Percentiles rank a stretch among this genome's conserved stretches.
These are phyloP conservation scores for Diarsia mendica DNA, from an alignment of 2,888 invertebrate species.

Conservation along the genomic window DNA sequence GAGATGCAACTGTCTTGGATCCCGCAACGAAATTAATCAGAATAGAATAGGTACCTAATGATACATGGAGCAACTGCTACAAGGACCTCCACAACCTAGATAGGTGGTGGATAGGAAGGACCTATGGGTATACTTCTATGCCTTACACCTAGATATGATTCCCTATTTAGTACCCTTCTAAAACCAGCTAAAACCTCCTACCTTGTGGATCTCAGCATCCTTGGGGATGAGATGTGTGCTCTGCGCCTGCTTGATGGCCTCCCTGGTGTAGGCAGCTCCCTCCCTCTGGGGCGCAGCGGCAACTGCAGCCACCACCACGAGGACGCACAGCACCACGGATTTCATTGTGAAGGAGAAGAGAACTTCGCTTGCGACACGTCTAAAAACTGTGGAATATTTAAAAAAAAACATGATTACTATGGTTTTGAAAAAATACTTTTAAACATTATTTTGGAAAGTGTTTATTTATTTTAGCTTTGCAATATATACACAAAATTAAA, in stretches of 20 bases:
- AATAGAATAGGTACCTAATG: no score
- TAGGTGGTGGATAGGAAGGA: no score
- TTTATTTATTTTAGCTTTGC: neutral
- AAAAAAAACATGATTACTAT: neutral
- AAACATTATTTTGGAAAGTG: neutral
- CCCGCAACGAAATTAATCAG: no score
- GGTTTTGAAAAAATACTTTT: neutral
- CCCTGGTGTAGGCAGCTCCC: slow-evolving; percentile 95
- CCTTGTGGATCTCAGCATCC: slow-evolving; percentile 96
- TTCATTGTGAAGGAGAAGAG: slow-evolving; percentile 76
- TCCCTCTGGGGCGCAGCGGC: slow-evolving; percentile 93
- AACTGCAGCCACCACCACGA: slow-evolving; percentile 87
- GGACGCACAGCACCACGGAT: slow-evolving; percentile 81
- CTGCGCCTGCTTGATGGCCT: slow-evolving; percentile 96
- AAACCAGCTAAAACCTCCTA: slow-evolving; percentile 68
- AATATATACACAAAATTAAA: neutral
- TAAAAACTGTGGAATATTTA: slow-evolving; percentile 44
- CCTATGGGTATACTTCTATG: no score
- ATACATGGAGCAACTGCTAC: neutral
- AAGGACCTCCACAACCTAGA: neutral
- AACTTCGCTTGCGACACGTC: slow-evolving; percentile 51
- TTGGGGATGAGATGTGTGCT: slow-evolving; percentile 96
- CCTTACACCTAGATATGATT: neutral
- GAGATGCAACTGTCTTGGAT: no score
- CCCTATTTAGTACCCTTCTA: neutral